phyloP scores from a whole-genome alignment of 2,888 invertebrate species.

The Ischnura elegans region DNA sequence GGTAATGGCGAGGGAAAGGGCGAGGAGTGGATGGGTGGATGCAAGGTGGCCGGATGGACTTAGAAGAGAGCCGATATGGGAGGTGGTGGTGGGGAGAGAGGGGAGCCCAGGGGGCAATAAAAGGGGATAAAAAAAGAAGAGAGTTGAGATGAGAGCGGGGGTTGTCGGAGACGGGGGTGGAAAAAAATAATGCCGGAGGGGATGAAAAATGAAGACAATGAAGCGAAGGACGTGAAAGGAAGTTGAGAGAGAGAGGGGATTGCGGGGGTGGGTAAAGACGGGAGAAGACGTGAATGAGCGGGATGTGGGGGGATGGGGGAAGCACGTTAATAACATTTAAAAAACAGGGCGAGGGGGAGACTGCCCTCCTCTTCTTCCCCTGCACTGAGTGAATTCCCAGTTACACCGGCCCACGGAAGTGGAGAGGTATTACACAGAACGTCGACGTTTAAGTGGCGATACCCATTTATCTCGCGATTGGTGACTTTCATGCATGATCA shows the following conservation, averaged over 20 bases:
- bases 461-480: no score
- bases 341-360: neutral
- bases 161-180: neutral
- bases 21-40: neutral
- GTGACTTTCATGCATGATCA: conserved; percentile 1
- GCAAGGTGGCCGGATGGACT: conserved; percentile 57
- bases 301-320: neutral
- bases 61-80: conserved; percentile 46
- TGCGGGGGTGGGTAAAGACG: neutral
- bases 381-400: conserved; percentile 16
- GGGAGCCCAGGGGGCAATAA: conserved; percentile 39
- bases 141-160: neutral
- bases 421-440: conserved; percentile 47
- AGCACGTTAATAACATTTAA: no score
- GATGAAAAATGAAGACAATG: conserved; percentile 67
- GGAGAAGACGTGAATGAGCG: neutral
- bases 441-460: conserved; percentile 51
- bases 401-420: neutral
- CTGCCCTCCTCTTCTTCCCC: neutral
- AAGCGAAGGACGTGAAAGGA: conserved; percentile 51
- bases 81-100: neutral
- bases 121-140: conserved; percentile 56
- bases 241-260: conserved; percentile 36
- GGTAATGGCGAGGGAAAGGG: neutral
- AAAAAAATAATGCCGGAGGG: conserved; percentile 41